These are phyloP conservation scores for Crotophaga sulcirostris DNA, from an alignment of 2,113 vertebrate species.

Conservation along the genomic window DNA sequence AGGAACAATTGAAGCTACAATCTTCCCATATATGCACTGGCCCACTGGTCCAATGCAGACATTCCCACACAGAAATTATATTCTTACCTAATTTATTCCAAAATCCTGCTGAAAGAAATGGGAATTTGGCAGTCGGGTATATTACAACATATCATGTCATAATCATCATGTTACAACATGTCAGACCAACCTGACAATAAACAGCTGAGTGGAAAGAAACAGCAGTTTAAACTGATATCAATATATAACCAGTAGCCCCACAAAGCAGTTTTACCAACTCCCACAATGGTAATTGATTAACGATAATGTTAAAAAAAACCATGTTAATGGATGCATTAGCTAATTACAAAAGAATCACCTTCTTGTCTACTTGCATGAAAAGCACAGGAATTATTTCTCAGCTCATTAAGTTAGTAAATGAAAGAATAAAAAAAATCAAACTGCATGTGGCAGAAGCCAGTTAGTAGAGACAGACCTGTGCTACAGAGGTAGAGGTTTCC, in stretches of 20 bases:
- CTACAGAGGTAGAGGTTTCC: neutral
- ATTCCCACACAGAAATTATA: neutral
- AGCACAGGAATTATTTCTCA: slow-evolving; percentile 33
- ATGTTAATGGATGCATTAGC: neutral
- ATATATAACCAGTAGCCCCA: neutral
- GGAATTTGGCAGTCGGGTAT: neutral
- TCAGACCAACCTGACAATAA: neutral
- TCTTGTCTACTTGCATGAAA: neutral
- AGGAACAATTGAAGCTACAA: neutral
- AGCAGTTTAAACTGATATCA: neutral
- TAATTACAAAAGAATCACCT: slow-evolving; percentile 17
- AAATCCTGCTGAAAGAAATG: neutral
- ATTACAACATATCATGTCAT: neutral
- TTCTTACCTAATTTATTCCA: neutral
- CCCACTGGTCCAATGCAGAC: neutral
- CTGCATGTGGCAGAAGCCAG: neutral
- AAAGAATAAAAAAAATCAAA: neutral
- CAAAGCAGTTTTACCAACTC: neutral
- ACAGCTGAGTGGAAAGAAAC: neutral
- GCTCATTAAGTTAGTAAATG: slow-evolving; percentile 28
- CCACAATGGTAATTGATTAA: neutral
- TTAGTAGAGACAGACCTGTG: neutral
- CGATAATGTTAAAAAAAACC: neutral
- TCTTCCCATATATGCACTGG: neutral
- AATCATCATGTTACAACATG: neutral